Base-by-base conservation (phyloP, 2,888 invertebrate genomes). In the Syrphus vitripennis region DNA sequence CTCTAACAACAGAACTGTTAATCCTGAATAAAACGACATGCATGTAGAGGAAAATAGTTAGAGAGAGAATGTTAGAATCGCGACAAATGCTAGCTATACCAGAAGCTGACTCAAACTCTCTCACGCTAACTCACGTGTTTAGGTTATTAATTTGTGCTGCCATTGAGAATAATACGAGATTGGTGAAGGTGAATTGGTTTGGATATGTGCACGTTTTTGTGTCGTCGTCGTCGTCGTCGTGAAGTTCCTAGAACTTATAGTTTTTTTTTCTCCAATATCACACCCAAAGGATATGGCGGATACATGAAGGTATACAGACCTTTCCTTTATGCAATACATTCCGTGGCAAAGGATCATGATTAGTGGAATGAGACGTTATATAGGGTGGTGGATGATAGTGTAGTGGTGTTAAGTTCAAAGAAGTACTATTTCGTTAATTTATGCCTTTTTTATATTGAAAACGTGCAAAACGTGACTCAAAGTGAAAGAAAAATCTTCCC, bases 381-480 rank as follows among this genome's bases (percentile, higher is more conserved):
- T 6, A 6, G 14, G 14, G 48, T 24, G 14, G 14, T 50, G 5
- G 16, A 12, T 34, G 29, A 9, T 31, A 45, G 9, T 78, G 12
- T 31, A 45, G 9, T 78, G 63, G 34, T 7, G 55, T 40, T 61
- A 65, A 65, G 29, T 65, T 65, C 65, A 65, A 45, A 65, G 59
- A 19, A 24, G 26, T 48, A 57, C 37, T 71, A 57, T 71, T 63
- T 65, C 24, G 42, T 77, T 83, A 67, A 72, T 83, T 83, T 83
- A 71, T 78, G 57, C 61, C 45, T 45, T 65, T 88, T 89, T 88
- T 87, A 88, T 87, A 87, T 81, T 78, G 57, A 74, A 79, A 88
- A 89, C 88, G 88, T 89, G 88, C 48, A 37, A 70, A 88, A 90
- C 89, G 89, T 90, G 89, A 89, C 88, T 84, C 77, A 88, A 59